Evolutionary conservation across 2,888 invertebrate genomes (phyloP).

Genomic region (Andrena bicolor): DNA sequence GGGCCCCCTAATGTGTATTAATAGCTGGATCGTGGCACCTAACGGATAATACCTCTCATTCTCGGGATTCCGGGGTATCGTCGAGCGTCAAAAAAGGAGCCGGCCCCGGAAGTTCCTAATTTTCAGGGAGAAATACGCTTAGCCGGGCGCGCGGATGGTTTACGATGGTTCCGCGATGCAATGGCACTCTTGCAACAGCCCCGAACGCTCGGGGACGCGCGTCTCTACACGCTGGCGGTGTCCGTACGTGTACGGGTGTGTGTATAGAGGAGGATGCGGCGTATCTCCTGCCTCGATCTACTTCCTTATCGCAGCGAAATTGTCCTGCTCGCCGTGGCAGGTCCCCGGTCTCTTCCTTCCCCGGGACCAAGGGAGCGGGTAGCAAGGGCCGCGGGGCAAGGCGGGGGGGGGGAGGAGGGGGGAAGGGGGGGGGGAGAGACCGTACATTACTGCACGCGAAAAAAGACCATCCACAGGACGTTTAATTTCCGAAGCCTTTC

Average conservation of each 20-base stretch:
- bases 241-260: conserved; percentile 7
- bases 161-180: conserved; percentile 24
- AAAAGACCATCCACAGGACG: conserved; percentile 83
- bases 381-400: conserved; percentile 29
- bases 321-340: conserved; percentile 81
- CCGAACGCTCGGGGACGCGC: conserved; percentile 10
- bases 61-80: conserved; percentile 5
- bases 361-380: conserved; percentile 50
- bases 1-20: conserved; percentile 18
- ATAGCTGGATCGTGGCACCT: conserved; percentile 14
- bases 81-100: conserved; percentile 12
- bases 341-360: conserved; percentile 64
- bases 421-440: conserved; percentile 69
- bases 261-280: conserved; percentile 68
- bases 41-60: conserved; percentile 16
- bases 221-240: conserved; percentile 12
- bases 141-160: conserved; percentile 11
- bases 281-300: conserved; percentile 82
- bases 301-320: conserved; percentile 84
- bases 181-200: conserved; percentile 13
- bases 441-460: conserved; percentile 82
- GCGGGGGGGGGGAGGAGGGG: conserved; percentile 56
- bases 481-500: conserved; percentile 85
- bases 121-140: conserved; percentile 38
- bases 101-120: conserved; percentile 37